Conservation (phyloP, 2,888 invertebrate genomes). For the Platerodrilus igneus region DNA sequence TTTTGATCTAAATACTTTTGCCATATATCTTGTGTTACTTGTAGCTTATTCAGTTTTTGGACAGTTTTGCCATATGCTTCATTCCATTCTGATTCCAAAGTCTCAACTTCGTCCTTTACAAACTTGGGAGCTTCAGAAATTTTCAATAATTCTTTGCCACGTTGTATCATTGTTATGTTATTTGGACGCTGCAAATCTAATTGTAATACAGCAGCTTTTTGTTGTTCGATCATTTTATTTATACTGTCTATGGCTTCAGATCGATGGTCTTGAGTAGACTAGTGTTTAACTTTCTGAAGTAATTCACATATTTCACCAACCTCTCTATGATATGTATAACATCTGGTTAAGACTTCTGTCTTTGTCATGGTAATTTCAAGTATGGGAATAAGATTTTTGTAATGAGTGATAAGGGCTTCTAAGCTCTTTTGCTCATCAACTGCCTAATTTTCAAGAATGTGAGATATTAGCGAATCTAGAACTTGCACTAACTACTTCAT, state of each 20-base stretch:
- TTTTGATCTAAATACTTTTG: constrained; percentile 81
- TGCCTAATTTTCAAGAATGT: constrained; percentile 76
- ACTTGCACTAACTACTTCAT: constrained; percentile 95
- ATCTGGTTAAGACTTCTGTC: constrained; percentile 87
- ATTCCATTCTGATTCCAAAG: constrained; percentile 84
- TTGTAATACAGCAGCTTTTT: constrained; percentile 76
- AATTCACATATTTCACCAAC: constrained; percentile 80
- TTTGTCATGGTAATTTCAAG: constrained; percentile 90
- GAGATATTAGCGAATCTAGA: constrained; percentile 77
- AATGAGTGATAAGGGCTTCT: constrained; percentile 77
- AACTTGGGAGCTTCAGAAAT: constrained; percentile 85
- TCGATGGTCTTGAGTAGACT: constrained; percentile 59
- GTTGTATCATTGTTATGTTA: constrained; percentile 86
- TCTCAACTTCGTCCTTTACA: constrained; percentile 76
- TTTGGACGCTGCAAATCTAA: constrained; percentile 79
- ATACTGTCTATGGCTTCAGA: constrained; percentile 72
- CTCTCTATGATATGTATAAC: constrained; percentile 86
- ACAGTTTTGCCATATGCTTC: constrained; percentile 80
- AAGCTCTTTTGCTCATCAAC: constrained; percentile 75
- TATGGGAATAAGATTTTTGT: constrained; percentile 86
- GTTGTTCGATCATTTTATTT: constrained; percentile 70
- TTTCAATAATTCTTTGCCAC: constrained; percentile 82
- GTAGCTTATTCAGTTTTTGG: constrained; percentile 74
- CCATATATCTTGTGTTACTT: constrained; percentile 81
- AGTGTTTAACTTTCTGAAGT: constrained; percentile 70